Conservation (phyloP, 2,888 invertebrate genomes). For the Chymomyza amoena region DNA sequence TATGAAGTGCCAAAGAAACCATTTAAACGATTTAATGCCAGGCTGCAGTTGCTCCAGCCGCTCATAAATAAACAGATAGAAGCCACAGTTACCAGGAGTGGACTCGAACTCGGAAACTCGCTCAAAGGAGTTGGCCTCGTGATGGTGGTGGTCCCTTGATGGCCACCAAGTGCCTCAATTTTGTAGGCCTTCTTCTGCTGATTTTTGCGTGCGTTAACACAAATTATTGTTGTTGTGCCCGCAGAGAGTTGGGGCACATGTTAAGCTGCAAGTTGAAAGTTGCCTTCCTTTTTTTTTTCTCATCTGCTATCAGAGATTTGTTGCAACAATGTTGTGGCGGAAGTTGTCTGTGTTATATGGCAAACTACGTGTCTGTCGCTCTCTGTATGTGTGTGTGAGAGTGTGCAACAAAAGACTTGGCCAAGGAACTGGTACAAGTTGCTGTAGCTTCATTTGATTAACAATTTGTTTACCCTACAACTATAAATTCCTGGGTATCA, state of each 20-base stretch:
- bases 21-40: conserved; percentile 70
- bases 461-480: background rate
- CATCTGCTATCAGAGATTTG: background rate
- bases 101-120: background rate
- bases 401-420: conserved; percentile 26
- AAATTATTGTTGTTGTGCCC: conserved; percentile 13
- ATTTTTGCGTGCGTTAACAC: conserved; percentile 10
- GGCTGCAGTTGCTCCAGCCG: conserved; percentile 25
- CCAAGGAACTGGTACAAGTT: conserved; percentile 65
- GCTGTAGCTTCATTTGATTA: conserved; percentile 23
- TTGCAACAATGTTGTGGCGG: conserved; percentile 2
- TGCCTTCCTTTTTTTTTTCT: no score
- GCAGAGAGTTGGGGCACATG: background rate
- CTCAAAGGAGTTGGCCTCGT: background rate
- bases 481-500: no score
- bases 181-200: background rate
- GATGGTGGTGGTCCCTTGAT: background rate
- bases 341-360: background rate
- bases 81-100: conserved; percentile 6
- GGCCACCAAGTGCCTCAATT: background rate
- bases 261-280: background rate
- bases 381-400: no score
- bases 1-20: conserved; percentile 72
- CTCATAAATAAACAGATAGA: conserved; percentile 67
- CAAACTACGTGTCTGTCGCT: background rate